Percentiles rank a stretch among this genome's conserved stretches.
These are phyloP conservation scores for Hydriomena furcata DNA, from an alignment of 2,888 invertebrate species.

Conservation along the genomic window DNA sequence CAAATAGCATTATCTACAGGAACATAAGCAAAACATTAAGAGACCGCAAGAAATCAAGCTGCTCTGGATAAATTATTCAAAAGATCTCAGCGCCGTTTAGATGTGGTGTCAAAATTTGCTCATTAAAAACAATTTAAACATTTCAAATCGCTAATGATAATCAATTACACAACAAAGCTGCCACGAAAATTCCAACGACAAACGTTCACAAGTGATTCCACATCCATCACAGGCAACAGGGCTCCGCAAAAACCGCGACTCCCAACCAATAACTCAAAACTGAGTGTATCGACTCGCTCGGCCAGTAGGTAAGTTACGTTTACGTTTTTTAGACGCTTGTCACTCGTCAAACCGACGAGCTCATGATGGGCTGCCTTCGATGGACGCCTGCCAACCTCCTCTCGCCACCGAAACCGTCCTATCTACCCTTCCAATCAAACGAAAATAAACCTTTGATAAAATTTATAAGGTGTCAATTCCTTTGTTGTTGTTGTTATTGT, in stretches of 20 bases:
- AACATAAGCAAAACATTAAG: too few relatives aligned
- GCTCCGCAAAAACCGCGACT: conserved; percentile 47
- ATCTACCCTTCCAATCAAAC: conserved; percentile 22
- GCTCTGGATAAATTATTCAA: too few relatives aligned
- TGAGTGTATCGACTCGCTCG: conserved; percentile 55
- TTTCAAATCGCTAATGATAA: conserved; percentile 29
- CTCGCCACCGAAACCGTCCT: conserved; percentile 33
- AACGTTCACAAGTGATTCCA: conserved; percentile 35
- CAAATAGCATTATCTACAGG: too few relatives aligned
- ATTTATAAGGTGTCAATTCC: conserved; percentile 40
- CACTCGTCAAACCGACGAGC: conserved; percentile 78
- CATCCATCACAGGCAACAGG: conserved; percentile 52
- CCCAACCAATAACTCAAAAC: conserved; percentile 75
- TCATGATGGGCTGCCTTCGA: conserved; percentile 79
- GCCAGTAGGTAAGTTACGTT: conserved; percentile 71
- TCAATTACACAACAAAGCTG: conserved; percentile 32
- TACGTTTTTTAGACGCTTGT: conserved; percentile 75
- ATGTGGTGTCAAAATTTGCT: conserved; percentile 3
- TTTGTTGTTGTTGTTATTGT: conserved; percentile 13
- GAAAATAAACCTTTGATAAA: conserved; percentile 23
- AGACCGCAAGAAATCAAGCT: too few relatives aligned
- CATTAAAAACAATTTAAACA: conserved; percentile 5
- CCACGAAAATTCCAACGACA: conserved; percentile 28
- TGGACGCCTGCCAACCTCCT: conserved; percentile 77
- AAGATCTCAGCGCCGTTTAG: conserved; percentile 1